Evolutionary conservation across 2,888 invertebrate species (phyloP).

Genomic region (Drosophila mimetica): DNA sequence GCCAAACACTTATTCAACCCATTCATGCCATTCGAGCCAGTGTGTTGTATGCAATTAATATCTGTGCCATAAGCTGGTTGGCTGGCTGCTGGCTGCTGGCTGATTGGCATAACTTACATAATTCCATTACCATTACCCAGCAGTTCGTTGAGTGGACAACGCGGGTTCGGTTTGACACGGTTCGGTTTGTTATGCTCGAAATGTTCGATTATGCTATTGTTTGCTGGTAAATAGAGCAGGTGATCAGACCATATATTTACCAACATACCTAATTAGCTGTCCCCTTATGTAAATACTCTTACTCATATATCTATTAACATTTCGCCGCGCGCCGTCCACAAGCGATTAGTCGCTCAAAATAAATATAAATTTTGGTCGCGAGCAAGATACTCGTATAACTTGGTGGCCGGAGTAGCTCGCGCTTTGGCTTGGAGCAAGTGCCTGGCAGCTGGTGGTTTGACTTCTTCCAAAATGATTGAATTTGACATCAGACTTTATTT

Average conservation of each 20-base stretch:
- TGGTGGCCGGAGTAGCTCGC: constrained; percentile 2
- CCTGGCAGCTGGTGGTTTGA: constrained; percentile 20
- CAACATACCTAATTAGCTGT: constrained; percentile 21
- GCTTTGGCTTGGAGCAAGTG: constrained; percentile 4
- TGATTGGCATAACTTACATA: constrained; percentile 74
- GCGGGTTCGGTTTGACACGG: constrained; percentile 40
- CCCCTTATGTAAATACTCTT: constrained; percentile 20
- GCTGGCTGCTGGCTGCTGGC: constrained; percentile 48
- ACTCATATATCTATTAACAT: constrained; percentile 12
- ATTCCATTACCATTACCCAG: constrained; percentile 54
- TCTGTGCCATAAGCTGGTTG: constrained; percentile 67
- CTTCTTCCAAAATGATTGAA: constrained; percentile 26
- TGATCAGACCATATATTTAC: constrained; percentile 16
- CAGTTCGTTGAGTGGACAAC: constrained; percentile 64
- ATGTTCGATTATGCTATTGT: constrained; percentile 45
- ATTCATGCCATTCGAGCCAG: constrained; percentile 60
- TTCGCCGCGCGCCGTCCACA: constrained; percentile 12
- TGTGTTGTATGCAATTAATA: constrained; percentile 69
- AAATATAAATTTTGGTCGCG: constrained; percentile 11
- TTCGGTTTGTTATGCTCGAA: constrained; percentile 53
- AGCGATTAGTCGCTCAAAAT: constrained; percentile 26
- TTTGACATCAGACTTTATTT: constrained; percentile 33
- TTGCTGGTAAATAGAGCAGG: constrained; percentile 52
- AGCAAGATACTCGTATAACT: background rate
- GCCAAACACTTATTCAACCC: constrained; percentile 55